Evolutionary conservation across 2,113 vertebrate species (phyloP), one percentile per base, ranked within the genome.

Genomic region (Anolis carolinensis): DNA sequence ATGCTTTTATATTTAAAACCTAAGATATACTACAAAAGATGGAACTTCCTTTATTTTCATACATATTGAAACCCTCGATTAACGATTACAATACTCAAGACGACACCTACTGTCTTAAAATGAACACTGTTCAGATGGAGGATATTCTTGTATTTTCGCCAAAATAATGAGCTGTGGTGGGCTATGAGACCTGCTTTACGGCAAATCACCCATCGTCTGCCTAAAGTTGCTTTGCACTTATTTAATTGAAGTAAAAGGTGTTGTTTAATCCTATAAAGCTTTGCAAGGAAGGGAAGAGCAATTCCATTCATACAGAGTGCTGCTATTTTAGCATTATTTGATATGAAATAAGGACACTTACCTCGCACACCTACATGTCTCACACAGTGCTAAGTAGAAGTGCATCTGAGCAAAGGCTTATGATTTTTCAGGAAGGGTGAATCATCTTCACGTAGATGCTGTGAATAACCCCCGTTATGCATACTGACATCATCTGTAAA

Each of bases 401-500:
- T 93, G 87, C 76, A 86, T 81, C 63, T 0, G 34, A 20, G 70
- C 89, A 84, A 76, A 88, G 89, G 79, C 89, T 91, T 88, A 89
- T 70, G 80, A 93, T 95, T 87, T 94, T 93, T 89, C 91, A 86
- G 52, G 82, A 84, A 32, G 92, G 87, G 92, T 95, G 96, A 97
- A 93, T 97, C 96, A 97, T 94, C 90, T 92, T 92, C 86, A 91
- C 55, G 83, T 88, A 95, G 92, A 96, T 86, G 91, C 95, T 95
- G 90, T 71, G 93, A 96, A 94, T 93, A 96, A 95, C 91, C 93
- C 92, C 90, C 96, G 94, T 94, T 86, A 95, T 94, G 94, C 95
- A 94, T 91, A 93, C 94, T 97, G 97, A 97, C 97, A 97, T 97
- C 96, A 97, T 94, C 96, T 96, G 93, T 90, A 91, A 93, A 44